These are phyloP conservation scores for Patella caerulea DNA, from an alignment of 2,888 invertebrate species.

Conservation along the genomic window DNA sequence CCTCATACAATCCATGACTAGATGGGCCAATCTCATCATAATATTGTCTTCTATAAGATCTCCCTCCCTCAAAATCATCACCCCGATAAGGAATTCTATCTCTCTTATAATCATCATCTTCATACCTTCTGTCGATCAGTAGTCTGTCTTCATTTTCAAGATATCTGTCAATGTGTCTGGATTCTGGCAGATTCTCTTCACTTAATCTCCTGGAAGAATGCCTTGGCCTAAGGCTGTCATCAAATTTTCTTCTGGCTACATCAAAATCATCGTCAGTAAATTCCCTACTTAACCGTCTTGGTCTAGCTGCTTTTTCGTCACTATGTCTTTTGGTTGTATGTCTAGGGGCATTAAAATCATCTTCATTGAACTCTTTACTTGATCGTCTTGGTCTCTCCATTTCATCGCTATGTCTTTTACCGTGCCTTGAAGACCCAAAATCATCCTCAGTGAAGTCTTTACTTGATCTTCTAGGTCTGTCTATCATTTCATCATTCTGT, in stretches of 20 bases:
- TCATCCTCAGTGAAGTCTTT: neutral
- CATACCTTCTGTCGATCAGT: conserved; percentile 26
- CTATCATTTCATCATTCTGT: neutral
- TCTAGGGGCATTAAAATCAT: conserved; percentile 14
- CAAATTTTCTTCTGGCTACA: too few species aligned
- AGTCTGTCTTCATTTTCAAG: neutral
- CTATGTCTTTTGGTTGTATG: conserved; percentile 20
- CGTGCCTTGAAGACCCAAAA: conserved; percentile 26
- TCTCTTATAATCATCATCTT: conserved; percentile 29
- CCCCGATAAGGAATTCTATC: conserved; percentile 10
- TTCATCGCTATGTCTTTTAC: conserved; percentile 24
- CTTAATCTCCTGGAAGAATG: too few species aligned
- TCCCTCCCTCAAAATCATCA: too few species aligned
- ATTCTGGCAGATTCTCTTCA: too few species aligned
- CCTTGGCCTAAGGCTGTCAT: too few species aligned
- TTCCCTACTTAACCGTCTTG: too few species aligned
- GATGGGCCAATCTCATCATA: too few species aligned
- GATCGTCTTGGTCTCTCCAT: conserved; percentile 26
- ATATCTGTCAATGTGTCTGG: too few species aligned
- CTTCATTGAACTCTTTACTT: conserved; percentile 16
- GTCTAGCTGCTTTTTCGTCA: neutral
- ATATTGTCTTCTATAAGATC: too few species aligned
- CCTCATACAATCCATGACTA: too few species aligned
- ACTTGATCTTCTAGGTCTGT: conserved; percentile 6
- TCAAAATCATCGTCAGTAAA: too few species aligned